These are phyloP conservation scores for Seriola quinqueradiata DNA, from an alignment of 2,113 vertebrate species.

Conservation along the genomic window DNA sequence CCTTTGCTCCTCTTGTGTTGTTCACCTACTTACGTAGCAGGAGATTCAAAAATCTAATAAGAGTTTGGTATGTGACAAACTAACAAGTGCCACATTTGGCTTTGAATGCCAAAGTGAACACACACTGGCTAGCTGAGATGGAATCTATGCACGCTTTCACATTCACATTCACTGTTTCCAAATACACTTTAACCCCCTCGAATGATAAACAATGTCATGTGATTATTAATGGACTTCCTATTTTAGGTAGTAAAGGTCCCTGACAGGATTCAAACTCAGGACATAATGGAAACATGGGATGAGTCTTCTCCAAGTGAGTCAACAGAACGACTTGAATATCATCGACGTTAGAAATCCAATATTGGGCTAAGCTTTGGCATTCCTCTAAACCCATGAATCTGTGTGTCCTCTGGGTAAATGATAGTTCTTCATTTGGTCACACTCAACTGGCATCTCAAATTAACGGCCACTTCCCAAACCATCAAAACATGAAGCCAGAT, in stretches of 20 bases:
- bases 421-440: conserved; percentile 51
- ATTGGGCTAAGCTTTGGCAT: conserved; percentile 21
- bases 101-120: not conserved
- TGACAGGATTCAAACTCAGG: not conserved
- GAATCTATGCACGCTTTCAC: not conserved
- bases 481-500: conserved; percentile 53
- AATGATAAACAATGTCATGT: not conserved
- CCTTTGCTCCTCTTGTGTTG: not conserved
- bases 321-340: not conserved
- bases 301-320: not conserved
- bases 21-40: not conserved
- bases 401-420: conserved; percentile 33
- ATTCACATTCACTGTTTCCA: conserved; percentile 11
- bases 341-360: conserved; percentile 6
- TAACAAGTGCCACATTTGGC: not conserved
- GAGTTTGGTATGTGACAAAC: not conserved
- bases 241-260: conserved; percentile 5
- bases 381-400: conserved; percentile 29
- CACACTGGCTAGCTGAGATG: not conserved
- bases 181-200: not conserved
- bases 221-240: conserved; percentile 18
- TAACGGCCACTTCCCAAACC: conserved; percentile 59
- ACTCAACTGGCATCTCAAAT: conserved; percentile 62
- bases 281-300: not conserved
- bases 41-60: conserved; percentile 5